Evolutionary conservation across 2,113 vertebrate species (phyloP), one percentile per base, ranked within the genome.

Genomic region (Chiloscyllium plagiosum): DNA sequence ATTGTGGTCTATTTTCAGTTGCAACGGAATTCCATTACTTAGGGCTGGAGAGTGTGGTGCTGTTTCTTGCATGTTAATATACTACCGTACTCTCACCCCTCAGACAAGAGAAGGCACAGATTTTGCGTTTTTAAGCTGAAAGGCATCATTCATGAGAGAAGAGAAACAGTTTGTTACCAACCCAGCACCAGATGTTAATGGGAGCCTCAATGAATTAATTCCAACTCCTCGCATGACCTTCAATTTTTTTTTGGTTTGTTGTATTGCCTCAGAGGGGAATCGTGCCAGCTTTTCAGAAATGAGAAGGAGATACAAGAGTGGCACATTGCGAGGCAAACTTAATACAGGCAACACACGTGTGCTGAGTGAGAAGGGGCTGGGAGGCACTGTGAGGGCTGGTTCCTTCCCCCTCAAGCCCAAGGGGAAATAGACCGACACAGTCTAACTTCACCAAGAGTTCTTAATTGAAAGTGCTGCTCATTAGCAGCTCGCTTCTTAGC

Each of bases 81-180:
- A 95, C 65, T 33, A 10, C 95, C 95, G 24, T 3, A 85, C 26
- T 90, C 76, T 96, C 86, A 68, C 96, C 22, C 42, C 96, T 96
- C 50, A 95, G 95, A 96, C 96, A 96, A 87, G 33, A 95, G 26
- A 70, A 76, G 85, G 65, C 96, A 96, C 26, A 78, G 96, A 95
- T 87, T 50, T 95, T 96, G 0, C 96, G 96, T 96, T 96, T 95
- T 96, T 92, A 96, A 96, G 94, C 87, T 95, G 85, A 96, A 96
- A 96, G 96, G 96, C 96, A 96, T 96, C 95, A 83, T 95, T 96
- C 89, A 96, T 87, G 42, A 96, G 96, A 96, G 94, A 50, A 96
- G 96, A 65, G 61, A 95, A 83, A 24, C 96, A 0, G 65, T 96
- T 97, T 96, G 0, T 24, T 96, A 72, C 69, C 96, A 96, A 0